A percentile compares a stretch with the other conserved stretches of the same genome.
Conservation (phyloP, 1,140 invertebrate species). For the Cydia fagiglandana region DNA sequence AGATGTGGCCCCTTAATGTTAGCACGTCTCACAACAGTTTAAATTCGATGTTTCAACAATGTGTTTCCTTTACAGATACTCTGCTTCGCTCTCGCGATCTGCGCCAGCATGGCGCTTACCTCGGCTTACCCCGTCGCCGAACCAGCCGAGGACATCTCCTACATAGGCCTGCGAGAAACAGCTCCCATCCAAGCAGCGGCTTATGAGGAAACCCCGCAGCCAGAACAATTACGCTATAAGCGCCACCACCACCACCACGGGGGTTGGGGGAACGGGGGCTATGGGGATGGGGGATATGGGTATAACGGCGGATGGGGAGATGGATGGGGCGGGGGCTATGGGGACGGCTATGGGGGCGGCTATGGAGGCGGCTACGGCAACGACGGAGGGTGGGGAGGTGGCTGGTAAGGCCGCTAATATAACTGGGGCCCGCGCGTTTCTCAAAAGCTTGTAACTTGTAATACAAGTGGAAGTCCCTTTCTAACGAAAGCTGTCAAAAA, state of each 20-base stretch:
- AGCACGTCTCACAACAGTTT: too few relatives aligned
- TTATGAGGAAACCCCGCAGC: constrained; percentile 31
- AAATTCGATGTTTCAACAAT: background rate
- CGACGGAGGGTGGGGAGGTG: background rate
- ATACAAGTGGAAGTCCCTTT: too few relatives aligned
- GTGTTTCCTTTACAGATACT: background rate
- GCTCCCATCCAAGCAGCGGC: constrained; percentile 29
- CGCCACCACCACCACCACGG: constrained; percentile 1
- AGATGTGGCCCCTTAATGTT: too few relatives aligned
- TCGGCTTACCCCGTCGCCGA: constrained; percentile 28
- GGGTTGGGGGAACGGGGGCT: background rate
- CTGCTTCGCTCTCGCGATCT: background rate
- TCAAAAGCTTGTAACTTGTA: too few relatives aligned
- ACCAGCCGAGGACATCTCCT: constrained; percentile 13
- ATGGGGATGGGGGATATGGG: background rate
- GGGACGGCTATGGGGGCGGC: background rate
- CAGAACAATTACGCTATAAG: constrained; percentile 3
- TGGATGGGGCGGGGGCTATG: background rate
- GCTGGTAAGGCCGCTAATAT: background rate
- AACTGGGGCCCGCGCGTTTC: too few relatives aligned
- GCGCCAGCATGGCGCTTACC: constrained; percentile 22
- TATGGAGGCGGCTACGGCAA: constrained; percentile 35
- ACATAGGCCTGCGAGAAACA: constrained; percentile 23
- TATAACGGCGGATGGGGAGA: constrained; percentile 37
- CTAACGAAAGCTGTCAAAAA: too few relatives aligned